Evolutionary conservation across 2,888 invertebrate species (phyloP).

Genomic region (Oligia strigilis): DNA sequence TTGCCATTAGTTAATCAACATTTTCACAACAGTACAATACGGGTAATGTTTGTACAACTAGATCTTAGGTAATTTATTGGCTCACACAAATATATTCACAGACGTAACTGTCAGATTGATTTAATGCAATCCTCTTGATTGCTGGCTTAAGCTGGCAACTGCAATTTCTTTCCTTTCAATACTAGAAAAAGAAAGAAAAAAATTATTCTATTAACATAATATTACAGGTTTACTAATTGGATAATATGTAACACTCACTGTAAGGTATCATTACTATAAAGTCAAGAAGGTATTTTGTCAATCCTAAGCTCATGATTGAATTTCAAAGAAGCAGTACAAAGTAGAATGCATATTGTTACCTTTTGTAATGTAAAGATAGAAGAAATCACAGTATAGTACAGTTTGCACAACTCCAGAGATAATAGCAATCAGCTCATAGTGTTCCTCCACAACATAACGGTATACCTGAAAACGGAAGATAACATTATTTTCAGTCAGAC

Average conservation of each 20-base stretch:
- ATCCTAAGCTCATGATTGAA: conserved; percentile 42
- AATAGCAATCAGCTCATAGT: conserved; percentile 99
- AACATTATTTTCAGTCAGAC: neutral
- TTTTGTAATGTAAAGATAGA: conserved; percentile 99
- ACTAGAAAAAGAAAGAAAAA: conserved; percentile 92
- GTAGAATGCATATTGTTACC: conserved; percentile 88
- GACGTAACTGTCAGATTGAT: conserved; percentile 77
- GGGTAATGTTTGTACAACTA: conserved; percentile 83
- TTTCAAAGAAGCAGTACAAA: conserved; percentile 50
- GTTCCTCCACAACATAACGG: conserved; percentile 97
- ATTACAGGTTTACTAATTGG: conserved; percentile 48
- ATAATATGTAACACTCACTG: conserved; percentile 27
- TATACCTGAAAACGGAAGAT: conserved; percentile 90
- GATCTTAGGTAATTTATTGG: conserved; percentile 89
- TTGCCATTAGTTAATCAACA: conserved; percentile 77
- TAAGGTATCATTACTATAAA: conserved; percentile 49
- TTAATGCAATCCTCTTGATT: conserved; percentile 67
- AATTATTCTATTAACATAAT: conserved; percentile 29
- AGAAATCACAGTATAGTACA: conserved; percentile 99
- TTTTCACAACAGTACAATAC: conserved; percentile 77
- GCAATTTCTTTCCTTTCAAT: conserved; percentile 98
- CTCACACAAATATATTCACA: conserved; percentile 83
- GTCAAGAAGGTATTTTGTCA: conserved; percentile 32
- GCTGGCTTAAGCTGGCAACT: conserved; percentile 95
- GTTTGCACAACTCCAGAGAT: conserved; percentile 99